These are phyloP conservation scores for Excalfactoria chinensis DNA, from an alignment of 2,113 vertebrate species.

Conservation along the genomic window DNA sequence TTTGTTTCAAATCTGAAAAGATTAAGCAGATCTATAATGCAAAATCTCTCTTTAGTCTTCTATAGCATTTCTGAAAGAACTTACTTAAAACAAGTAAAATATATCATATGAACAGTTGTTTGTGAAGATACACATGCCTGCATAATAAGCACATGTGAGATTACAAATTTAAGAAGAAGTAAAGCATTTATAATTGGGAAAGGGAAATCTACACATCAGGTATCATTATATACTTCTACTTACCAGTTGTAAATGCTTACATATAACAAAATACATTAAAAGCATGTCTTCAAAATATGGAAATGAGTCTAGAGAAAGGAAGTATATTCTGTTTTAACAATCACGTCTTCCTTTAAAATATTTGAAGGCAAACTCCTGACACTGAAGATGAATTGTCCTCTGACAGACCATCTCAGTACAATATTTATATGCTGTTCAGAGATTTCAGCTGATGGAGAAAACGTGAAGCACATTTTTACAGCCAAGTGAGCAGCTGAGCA, in stretches of 20 bases:
- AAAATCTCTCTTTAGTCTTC: background rate
- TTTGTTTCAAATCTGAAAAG: background rate
- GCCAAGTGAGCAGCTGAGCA: background rate
- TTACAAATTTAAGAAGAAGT: background rate
- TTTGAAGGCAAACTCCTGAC: background rate
- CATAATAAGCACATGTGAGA: rapidly evolving
- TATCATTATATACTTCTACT: background rate
- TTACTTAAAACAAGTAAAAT: background rate
- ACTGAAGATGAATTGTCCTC: background rate
- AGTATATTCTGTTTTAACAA: background rate
- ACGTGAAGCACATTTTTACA: background rate
- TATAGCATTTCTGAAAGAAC: background rate
- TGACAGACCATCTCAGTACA: background rate
- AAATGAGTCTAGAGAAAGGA: background rate
- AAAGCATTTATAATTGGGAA: background rate
- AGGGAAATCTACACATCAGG: rapidly evolving
- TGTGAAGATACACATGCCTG: background rate
- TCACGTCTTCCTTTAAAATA: background rate
- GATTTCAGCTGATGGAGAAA: background rate
- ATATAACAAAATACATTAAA: background rate
- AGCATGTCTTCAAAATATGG: background rate
- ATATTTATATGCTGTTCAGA: background rate
- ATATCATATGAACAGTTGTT: background rate
- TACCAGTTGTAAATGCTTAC: background rate
- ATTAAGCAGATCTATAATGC: background rate